These are phyloP conservation scores for Oscheius sp. DNA, from an alignment of 1,140 invertebrate genomes.

Conservation along the genomic window DNA sequence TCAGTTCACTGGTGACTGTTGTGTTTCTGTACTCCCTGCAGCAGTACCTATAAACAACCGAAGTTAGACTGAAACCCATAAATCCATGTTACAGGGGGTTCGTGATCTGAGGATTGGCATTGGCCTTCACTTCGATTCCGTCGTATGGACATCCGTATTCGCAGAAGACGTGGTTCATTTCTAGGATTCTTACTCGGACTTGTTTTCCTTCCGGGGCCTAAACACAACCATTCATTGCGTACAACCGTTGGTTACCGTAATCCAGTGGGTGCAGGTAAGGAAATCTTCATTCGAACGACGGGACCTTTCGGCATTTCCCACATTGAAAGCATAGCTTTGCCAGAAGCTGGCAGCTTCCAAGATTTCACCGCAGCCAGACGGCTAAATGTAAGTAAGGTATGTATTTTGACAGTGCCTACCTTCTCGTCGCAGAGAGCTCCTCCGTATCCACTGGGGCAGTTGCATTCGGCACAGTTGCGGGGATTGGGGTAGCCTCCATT, in stretches of 20 bases:
- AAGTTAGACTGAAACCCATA: too few species aligned
- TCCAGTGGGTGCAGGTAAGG: conserved; percentile 16
- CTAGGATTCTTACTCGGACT: not conserved
- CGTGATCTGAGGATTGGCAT: not conserved
- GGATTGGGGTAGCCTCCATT: conserved; percentile 23
- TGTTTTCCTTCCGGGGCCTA: not conserved
- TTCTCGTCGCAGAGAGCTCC: conserved; percentile 14
- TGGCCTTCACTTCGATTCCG: conserved; percentile 4
- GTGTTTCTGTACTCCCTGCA: too few species aligned
- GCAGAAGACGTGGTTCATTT: not conserved
- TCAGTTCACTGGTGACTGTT: too few species aligned
- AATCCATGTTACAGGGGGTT: too few species aligned
- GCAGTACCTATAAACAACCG: too few species aligned
- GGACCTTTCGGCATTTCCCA: conserved; percentile 4
- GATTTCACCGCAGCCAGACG: conserved; percentile 13
- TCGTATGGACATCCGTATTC: not conserved
- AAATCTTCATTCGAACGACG: not conserved
- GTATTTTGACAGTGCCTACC: not conserved
- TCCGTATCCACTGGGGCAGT: conserved; percentile 23
- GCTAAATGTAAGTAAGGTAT: not conserved
- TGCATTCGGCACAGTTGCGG: conserved; percentile 7
- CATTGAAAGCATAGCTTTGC: not conserved
- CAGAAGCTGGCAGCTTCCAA: conserved; percentile 9
- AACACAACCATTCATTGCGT: not conserved
- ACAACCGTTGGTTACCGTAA: not conserved